Evolutionary conservation across 2,797 vertebrate species (phyloP).

Genomic region (Botia almorhae): DNA sequence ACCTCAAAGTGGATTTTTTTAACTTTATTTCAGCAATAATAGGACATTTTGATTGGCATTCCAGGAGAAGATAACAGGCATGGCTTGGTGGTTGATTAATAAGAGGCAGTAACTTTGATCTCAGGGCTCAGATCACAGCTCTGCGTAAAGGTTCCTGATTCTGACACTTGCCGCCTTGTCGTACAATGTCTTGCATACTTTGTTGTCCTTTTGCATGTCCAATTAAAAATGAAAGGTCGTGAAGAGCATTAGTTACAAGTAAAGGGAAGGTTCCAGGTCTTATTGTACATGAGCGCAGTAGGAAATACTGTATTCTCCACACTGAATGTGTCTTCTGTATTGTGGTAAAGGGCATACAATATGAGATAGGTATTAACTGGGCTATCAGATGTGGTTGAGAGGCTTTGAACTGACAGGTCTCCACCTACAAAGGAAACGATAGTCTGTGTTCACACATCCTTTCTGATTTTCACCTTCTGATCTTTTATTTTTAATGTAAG

Average conservation of each 20-base stretch:
- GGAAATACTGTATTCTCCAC: not conserved
- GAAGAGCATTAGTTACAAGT: constrained; percentile 10
- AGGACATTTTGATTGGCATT: constrained; percentile 54
- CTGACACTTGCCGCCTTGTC: constrained; percentile 27
- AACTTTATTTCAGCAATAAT: constrained; percentile 20
- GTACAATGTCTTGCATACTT: constrained; percentile 10
- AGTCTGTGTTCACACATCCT: constrained; percentile 50
- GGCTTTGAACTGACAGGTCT: constrained; percentile 71
- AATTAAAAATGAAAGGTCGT: constrained; percentile 46
- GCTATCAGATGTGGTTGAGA: constrained; percentile 53
- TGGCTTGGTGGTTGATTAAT: constrained; percentile 64
- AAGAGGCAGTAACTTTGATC: constrained; percentile 71
- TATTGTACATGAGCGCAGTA: not conserved
- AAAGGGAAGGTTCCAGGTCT: constrained; percentile 2
- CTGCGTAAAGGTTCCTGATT: constrained; percentile 13
- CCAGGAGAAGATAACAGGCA: constrained; percentile 58
- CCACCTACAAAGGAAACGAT: constrained; percentile 66
- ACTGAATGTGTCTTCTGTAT: constrained; percentile 59
- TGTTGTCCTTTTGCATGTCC: constrained; percentile 26
- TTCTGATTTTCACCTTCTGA: constrained; percentile 11
- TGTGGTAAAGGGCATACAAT: constrained; percentile 61
- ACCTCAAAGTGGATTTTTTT: constrained; percentile 37
- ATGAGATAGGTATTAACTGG: constrained; percentile 53
- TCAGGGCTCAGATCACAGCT: constrained; percentile 50
- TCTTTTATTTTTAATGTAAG: constrained; percentile 15